Conservation (phyloP, 2,797 vertebrate genomes). For the Brachyalestes nurse region DNA sequence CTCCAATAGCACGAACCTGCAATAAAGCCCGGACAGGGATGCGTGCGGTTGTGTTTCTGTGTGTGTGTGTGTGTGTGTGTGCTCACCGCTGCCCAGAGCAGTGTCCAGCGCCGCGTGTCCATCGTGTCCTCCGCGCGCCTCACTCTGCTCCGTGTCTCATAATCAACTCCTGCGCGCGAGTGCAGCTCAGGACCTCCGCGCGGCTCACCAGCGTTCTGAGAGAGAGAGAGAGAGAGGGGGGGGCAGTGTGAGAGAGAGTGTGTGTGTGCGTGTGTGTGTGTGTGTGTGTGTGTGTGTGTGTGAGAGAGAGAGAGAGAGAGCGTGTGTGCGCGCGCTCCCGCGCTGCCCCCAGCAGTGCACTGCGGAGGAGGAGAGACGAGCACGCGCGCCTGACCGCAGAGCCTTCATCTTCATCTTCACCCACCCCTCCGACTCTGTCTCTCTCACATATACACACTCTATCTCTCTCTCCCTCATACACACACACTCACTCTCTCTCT, state of each 20-base stretch:
- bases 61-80: neutral
- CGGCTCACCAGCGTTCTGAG: slow-evolving; percentile 1
- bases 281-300: slow-evolving; percentile 35
- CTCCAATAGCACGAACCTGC: neutral
- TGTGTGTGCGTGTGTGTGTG: neutral
- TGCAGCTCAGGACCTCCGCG: slow-evolving; percentile 9
- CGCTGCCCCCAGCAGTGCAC: slow-evolving; percentile 75
- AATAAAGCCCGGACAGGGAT: neutral
- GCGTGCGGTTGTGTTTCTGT: neutral
- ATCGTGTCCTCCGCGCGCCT: neutral
- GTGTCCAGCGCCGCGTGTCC: slow-evolving; percentile 11
- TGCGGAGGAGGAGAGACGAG: slow-evolving; percentile 70
- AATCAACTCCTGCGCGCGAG: neutral
- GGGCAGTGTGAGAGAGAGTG: no score
- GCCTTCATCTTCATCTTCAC: slow-evolving; percentile 48
- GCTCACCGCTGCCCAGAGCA: slow-evolving; percentile 14
- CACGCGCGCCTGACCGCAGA: slow-evolving; percentile 43
- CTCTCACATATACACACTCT: neutral
- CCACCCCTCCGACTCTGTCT: slow-evolving; percentile 27
- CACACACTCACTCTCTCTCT: no score
- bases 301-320: neutral
- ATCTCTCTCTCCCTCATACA: neutral
- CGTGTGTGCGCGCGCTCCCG: slow-evolving; percentile 33
- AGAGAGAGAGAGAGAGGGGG: no score
- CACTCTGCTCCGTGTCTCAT: neutral